Conservation (phyloP, 2,797 vertebrate genomes). For the Onychomys torridus region DNA sequence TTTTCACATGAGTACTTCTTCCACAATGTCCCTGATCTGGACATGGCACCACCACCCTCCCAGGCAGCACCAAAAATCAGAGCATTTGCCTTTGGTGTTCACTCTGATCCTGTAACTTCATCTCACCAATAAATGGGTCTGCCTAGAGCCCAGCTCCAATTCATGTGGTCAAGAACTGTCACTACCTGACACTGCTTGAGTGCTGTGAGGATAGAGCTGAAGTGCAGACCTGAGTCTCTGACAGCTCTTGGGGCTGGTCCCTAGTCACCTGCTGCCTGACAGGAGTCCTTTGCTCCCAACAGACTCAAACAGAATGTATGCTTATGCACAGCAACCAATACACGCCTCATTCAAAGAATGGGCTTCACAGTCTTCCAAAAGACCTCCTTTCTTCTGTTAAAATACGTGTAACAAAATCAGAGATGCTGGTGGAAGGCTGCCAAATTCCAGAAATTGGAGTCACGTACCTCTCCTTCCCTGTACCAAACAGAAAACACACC, state of each 20-base stretch:
- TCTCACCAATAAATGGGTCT: not conserved
- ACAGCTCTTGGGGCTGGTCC: not conserved
- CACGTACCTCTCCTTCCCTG: slow-evolving; percentile 50
- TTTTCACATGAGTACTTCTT: not conserved
- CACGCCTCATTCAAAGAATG: not conserved
- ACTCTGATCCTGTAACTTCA: not conserved
- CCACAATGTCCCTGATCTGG: not conserved
- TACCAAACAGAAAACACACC: slow-evolving; percentile 54
- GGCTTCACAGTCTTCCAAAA: slow-evolving; percentile 30
- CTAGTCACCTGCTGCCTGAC: not conserved
- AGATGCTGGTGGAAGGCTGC: slow-evolving; percentile 20
- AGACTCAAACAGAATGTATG: not conserved
- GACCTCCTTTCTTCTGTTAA: slow-evolving; percentile 37
- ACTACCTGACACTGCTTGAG: not conserved
- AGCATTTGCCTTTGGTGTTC: not conserved
- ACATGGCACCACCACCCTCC: not conserved
- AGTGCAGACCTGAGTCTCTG: not conserved
- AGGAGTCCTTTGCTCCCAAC: not conserved
- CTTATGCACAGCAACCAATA: not conserved
- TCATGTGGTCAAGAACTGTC: not conserved
- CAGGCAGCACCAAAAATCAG: not conserved
- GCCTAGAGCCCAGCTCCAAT: not conserved
- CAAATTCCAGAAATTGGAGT: slow-evolving; percentile 57
- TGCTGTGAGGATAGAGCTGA: not conserved
- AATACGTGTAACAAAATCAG: slow-evolving; percentile 34